Conservation (phyloP, 2,113 vertebrate species). For the Muscicapa adusta region DNA sequence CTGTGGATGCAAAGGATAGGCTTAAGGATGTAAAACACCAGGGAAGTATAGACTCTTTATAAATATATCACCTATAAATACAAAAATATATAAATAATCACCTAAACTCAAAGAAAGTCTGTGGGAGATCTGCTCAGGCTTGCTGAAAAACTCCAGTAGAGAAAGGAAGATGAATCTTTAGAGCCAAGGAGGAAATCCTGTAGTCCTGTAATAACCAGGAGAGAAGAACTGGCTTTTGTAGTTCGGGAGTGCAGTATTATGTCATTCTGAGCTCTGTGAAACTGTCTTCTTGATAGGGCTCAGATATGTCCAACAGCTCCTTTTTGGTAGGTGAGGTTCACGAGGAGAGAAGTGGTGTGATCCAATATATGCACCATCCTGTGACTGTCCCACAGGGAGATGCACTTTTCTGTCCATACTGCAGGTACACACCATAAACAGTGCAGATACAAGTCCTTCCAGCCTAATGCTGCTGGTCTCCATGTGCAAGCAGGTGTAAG, state of each 20-base stretch:
- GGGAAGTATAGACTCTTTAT: not conserved
- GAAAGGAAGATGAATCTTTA: not conserved
- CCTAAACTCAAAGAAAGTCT: not conserved
- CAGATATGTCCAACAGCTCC: not conserved
- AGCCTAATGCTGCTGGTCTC: not conserved
- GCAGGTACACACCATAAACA: not conserved
- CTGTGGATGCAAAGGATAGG: not conserved
- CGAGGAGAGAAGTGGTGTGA: not conserved
- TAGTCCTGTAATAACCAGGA: not conserved
- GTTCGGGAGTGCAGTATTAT: not conserved
- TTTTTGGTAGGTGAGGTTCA: not conserved
- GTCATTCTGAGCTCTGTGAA: not conserved
- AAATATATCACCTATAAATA: not conserved
- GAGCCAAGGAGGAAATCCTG: not conserved
- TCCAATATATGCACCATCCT: not conserved
- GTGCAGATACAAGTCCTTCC: not conserved
- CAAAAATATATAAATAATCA: not conserved
- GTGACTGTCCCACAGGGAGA: not conserved
- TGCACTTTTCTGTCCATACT: not conserved
- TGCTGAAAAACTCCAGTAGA: not conserved
- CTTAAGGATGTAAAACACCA: not conserved
- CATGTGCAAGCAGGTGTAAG: not conserved
- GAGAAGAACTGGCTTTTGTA: not conserved
- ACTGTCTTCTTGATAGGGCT: not conserved
- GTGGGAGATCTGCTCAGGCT: not conserved